Base-by-base conservation (phyloP, 2,888 invertebrate genomes). In the Monopis laevigella region DNA sequence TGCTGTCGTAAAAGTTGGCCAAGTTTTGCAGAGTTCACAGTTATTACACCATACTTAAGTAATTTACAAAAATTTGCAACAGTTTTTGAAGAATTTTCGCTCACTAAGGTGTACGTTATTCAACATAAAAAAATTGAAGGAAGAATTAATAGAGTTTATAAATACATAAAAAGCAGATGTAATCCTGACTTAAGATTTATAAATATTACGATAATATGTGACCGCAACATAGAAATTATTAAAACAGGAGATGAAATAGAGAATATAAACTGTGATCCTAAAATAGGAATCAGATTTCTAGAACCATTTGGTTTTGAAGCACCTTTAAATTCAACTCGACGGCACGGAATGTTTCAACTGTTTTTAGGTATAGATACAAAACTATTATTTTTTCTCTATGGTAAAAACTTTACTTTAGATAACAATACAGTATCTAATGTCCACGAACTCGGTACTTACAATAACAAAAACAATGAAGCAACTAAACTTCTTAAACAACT, bases 401-500 rank as follows among this genome's bases (percentile, higher is more conserved):
- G 17, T 17, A 32, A n/a, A 2, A 14, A 11, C 7, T 2, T 21
- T 12, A 11, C 11, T 13, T 28, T 27, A 8, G 24, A 39, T 16
- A 27, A 39, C 18, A 11, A 39, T 16, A 10, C 28, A 10, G 28
- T 27, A 3, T 39, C 28, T 10, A 8, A 13, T 11, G 17, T 10
- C 10, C 26, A 39, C 28, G 2, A 10, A 6, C 18, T 39, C n/a
- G 39, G 39, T 16, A 14, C 32, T 14, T 32, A 28, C 12, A 17
- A 26, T 27, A 4, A 39, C 19, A 12, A 5, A 28, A 39, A 18
- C 6, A 14, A 27, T 18, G 18, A 6, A 12, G n/a, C 10, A 17
- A 17, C 3, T 27, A 28, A 28, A 16, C 14, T 39, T 13, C 27
- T 39, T 5, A 39, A 39, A 27, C 28, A 39, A 27, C 27, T 39